phyloP scores from a whole-genome alignment of 2,113 vertebrate genomes.

The Emydocephalus ijimae region DNA sequence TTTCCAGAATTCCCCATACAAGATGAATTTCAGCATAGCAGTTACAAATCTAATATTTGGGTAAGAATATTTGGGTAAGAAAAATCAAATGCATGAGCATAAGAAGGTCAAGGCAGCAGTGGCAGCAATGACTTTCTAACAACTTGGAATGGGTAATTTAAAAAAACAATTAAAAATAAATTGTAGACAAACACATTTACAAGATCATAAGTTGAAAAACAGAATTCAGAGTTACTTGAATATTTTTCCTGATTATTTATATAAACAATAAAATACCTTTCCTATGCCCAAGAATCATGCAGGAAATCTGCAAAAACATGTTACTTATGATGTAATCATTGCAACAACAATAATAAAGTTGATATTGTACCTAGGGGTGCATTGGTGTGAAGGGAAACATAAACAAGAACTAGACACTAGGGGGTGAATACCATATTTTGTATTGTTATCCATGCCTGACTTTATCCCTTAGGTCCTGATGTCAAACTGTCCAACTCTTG shows the following conservation, averaged over 20 bases:
- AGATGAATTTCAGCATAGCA: not conserved
- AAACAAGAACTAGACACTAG: not conserved
- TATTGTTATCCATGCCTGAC: not conserved
- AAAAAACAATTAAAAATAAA: slow-evolving; percentile 43
- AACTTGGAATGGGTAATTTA: slow-evolving; percentile 47
- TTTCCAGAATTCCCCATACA: not conserved
- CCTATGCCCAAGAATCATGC: slow-evolving; percentile 52
- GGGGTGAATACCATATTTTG: not conserved
- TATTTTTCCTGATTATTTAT: slow-evolving; percentile 39
- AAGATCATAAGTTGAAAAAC: slow-evolving; percentile 44
- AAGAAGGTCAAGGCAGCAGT: not conserved
- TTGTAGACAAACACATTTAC: slow-evolving; percentile 46
- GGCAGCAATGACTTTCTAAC: slow-evolving; percentile 34
- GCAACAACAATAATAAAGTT: not conserved
- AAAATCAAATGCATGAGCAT: not conserved
- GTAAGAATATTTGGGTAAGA: not conserved
- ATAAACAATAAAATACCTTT: slow-evolving; percentile 48
- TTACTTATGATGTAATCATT: not conserved
- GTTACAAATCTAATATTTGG: not conserved
- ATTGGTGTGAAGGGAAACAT: not conserved
- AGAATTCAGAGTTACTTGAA: slow-evolving; percentile 49
- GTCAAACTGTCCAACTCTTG: not conserved
- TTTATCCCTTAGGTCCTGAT: not conserved
- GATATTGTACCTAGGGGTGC: not conserved
- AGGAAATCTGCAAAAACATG: slow-evolving; percentile 55